Percentiles rank a stretch among this genome's conserved stretches.
These are phyloP conservation scores for Botia kubotai DNA, from an alignment of 2,797 vertebrate species.

Conservation along the genomic window DNA sequence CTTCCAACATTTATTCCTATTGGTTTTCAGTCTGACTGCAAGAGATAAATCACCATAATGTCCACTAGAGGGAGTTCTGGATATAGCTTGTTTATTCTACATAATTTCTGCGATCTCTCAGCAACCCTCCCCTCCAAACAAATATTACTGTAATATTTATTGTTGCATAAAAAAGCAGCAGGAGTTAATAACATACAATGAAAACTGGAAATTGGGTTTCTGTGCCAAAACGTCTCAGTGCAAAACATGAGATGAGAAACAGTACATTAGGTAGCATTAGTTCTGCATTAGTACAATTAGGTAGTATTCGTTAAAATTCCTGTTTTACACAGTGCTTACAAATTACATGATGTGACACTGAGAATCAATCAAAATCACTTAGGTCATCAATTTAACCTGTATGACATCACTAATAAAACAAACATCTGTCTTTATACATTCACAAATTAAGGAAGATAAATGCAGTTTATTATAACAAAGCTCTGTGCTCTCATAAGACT, in stretches of 20 bases:
- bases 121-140: neutral
- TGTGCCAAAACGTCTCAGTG: neutral
- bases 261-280: constrained; percentile 19
- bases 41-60: neutral
- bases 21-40: neutral
- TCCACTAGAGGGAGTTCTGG: neutral
- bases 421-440: neutral
- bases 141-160: neutral
- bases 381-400: neutral
- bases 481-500: neutral
- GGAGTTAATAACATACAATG: neutral
- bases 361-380: neutral
- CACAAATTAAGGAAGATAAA: neutral
- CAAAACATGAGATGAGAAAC: neutral
- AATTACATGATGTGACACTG: neutral
- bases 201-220: neutral
- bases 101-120: neutral
- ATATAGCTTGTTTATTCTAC: neutral
- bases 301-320: constrained; percentile 6
- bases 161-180: neutral
- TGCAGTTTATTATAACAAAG: neutral
- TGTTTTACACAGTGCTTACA: neutral
- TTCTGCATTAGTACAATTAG: neutral
- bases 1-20: neutral
- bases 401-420: neutral